phyloP scores from a whole-genome alignment of 2,888 invertebrate species.

The Argyresthia albistria region DNA sequence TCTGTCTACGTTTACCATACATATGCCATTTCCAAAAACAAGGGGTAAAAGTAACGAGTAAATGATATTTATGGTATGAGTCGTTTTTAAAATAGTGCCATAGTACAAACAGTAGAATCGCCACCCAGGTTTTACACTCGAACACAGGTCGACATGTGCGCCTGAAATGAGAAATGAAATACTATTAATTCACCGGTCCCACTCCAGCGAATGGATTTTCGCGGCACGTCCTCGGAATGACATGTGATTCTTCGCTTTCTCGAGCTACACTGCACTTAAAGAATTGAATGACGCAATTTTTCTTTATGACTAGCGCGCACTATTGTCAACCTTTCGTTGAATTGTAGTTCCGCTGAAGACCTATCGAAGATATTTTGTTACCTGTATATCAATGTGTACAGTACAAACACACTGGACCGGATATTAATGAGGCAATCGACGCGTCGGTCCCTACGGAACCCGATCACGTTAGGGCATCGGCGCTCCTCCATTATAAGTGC shows the following conservation, averaged over 20 bases:
- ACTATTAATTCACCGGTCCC: slow-evolving; percentile 28
- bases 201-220: slow-evolving; percentile 19
- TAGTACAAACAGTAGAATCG: no score
- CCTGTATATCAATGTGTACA: not conserved
- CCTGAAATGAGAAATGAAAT: slow-evolving; percentile 33
- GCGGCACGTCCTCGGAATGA: slow-evolving; percentile 1
- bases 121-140: no score
- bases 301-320: no score
- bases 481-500: slow-evolving; percentile 31
- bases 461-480: slow-evolving; percentile 26
- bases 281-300: slow-evolving; percentile 1
- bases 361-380: no score
- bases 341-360: no score
- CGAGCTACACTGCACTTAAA: not conserved
- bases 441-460: slow-evolving; percentile 28
- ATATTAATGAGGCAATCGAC: slow-evolving; percentile 56
- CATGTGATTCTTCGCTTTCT: slow-evolving; percentile 2
- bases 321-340: no score
- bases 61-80: no score
- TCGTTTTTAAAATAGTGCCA: no score
- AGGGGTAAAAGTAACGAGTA: no score
- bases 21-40: no score
- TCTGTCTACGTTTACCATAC: no score
- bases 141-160: slow-evolving; percentile 18
- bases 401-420: slow-evolving; percentile 30